phyloP scores from a whole-genome alignment of 2,113 vertebrate genomes.

The Oxyruncus cristatus region DNA sequence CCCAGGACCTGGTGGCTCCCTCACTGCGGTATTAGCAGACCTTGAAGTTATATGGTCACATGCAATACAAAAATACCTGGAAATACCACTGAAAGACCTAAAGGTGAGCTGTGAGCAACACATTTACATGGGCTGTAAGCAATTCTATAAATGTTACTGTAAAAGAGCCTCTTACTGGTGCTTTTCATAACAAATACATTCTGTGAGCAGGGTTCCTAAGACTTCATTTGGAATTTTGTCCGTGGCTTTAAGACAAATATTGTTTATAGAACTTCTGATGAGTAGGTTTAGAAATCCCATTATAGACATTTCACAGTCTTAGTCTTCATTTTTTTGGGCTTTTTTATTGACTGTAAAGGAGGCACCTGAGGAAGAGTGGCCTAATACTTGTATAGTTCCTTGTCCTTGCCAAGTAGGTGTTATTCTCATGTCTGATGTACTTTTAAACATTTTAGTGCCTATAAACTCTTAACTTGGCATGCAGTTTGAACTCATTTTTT shows the following conservation, averaged over 20 bases:
- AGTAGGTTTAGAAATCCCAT: not conserved
- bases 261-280: not conserved
- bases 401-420: not conserved
- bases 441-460: not conserved
- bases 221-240: not conserved
- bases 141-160: not conserved
- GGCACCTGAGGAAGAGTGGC: not conserved
- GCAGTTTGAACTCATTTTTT: not conserved
- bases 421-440: not conserved
- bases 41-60: slow-evolving; percentile 94
- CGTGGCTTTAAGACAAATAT: not conserved
- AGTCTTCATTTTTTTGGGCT: not conserved
- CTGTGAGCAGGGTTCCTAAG: not conserved
- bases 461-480: not conserved
- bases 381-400: not conserved
- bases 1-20: slow-evolving; percentile 86
- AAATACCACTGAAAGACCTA: slow-evolving; percentile 95
- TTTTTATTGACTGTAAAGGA: not conserved
- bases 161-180: not conserved
- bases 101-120: slow-evolving; percentile 80
- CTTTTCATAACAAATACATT: not conserved
- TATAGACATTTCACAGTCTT: not conserved
- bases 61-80: slow-evolving; percentile 91
- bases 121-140: not conserved
- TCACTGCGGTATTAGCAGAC: slow-evolving; percentile 88